A percentile compares a stretch with the other conserved stretches of the same genome.
Conservation (phyloP, 1,140 invertebrate species). For the Nephila pilipes region DNA sequence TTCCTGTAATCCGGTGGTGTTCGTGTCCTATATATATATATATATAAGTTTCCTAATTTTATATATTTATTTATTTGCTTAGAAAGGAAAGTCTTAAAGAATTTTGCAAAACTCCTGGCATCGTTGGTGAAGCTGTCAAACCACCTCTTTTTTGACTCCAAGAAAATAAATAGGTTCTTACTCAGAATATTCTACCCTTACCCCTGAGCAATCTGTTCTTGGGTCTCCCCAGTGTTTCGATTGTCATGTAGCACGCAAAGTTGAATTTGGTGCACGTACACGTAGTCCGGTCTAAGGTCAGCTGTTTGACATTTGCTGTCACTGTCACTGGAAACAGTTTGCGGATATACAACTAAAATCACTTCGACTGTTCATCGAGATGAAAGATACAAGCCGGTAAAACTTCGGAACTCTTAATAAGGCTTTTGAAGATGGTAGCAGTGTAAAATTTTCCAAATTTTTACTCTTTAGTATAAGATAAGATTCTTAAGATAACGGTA, state of each 20-base stretch:
- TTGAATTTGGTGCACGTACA: slow-evolving; percentile 6
- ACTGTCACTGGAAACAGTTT: neutral
- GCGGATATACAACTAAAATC: slow-evolving; percentile 7
- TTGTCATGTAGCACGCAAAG: slow-evolving; percentile 25
- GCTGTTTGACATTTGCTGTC: neutral
- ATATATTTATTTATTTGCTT: too few species aligned
- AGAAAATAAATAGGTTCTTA: slow-evolving; percentile 50
- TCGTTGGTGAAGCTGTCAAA: slow-evolving; percentile 41
- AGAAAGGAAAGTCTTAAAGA: neutral
- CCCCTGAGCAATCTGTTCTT: neutral
- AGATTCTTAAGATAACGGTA: too few species aligned
- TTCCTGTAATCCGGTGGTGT: too few species aligned
- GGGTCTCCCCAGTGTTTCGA: neutral
- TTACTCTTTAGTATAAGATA: too few species aligned
- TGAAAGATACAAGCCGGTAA: neutral
- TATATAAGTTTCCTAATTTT: too few species aligned
- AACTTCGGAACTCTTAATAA: too few species aligned
- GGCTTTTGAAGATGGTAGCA: too few species aligned
- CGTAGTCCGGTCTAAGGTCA: neutral
- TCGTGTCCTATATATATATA: too few species aligned
- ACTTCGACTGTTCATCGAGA: slow-evolving; percentile 23
- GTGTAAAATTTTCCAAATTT: too few species aligned
- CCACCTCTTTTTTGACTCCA: slow-evolving; percentile 9
- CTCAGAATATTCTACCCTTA: slow-evolving; percentile 8
- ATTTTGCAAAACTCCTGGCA: neutral